phyloP scores from a whole-genome alignment of 2,888 invertebrate genomes.

The Chymomyza amoena region DNA sequence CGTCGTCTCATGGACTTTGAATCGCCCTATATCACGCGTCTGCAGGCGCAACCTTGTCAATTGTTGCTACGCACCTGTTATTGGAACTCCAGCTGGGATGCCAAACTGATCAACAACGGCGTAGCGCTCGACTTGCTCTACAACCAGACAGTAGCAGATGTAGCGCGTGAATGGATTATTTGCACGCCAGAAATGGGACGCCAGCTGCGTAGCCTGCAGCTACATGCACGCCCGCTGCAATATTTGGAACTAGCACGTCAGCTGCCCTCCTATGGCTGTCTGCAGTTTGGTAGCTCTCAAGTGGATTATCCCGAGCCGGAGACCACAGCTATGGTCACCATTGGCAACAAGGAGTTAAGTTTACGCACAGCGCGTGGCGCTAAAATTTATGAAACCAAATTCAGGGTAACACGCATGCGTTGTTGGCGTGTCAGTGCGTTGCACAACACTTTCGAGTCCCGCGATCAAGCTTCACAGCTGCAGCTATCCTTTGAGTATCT shows the following conservation, averaged over 20 bases:
- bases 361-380: slow-evolving; percentile 83
- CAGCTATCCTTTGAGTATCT: slow-evolving; percentile 97
- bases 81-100: slow-evolving; percentile 92
- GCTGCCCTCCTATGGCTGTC: slow-evolving; percentile 93
- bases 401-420: slow-evolving; percentile 96
- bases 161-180: slow-evolving; percentile 92
- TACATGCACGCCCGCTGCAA: slow-evolving; percentile 90
- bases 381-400: slow-evolving; percentile 88
- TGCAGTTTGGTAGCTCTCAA: slow-evolving; percentile 86
- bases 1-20: slow-evolving; percentile 97
- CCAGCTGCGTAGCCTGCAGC: slow-evolving; percentile 85
- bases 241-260: slow-evolving; percentile 91
- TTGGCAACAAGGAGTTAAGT: slow-evolving; percentile 92
- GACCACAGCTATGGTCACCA: slow-evolving; percentile 86
- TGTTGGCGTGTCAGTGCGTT: slow-evolving; percentile 97
- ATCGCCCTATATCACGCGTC: slow-evolving; percentile 94
- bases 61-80: slow-evolving; percentile 94
- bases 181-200: slow-evolving; percentile 84
- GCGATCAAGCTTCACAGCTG: slow-evolving; percentile 77
- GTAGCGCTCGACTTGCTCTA: slow-evolving; percentile 92
- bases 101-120: slow-evolving; percentile 88
- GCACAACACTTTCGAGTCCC: slow-evolving; percentile 79
- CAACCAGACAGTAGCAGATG: slow-evolving; percentile 91
- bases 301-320: slow-evolving; percentile 87
- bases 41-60: slow-evolving; percentile 86